phyloP scores from a whole-genome alignment of 2,888 invertebrate species.

The Eumerus sabulonum region DNA sequence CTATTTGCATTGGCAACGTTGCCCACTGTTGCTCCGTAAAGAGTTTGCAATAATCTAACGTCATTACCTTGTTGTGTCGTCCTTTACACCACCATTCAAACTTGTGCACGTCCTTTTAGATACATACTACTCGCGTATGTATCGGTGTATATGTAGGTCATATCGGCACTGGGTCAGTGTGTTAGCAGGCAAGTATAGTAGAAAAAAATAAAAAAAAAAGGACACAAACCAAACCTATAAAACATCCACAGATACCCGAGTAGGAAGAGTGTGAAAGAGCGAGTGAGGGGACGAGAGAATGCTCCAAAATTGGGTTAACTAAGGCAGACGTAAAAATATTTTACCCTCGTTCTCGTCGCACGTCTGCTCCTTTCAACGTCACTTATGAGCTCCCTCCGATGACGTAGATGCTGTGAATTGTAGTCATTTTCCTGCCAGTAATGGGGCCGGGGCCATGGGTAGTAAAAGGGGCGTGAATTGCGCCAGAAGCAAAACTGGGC shows the following conservation, averaged over 20 bases:
- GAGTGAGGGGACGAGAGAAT: slow-evolving; percentile 58
- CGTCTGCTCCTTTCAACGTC: slow-evolving; percentile 40
- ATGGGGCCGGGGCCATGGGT: neutral
- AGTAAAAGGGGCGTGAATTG: slow-evolving; percentile 38
- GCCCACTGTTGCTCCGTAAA: slow-evolving; percentile 38
- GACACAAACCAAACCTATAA: slow-evolving; percentile 15
- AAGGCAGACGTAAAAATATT: slow-evolving; percentile 64
- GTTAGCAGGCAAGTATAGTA: slow-evolving; percentile 74
- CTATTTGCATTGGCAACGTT: slow-evolving; percentile 36
- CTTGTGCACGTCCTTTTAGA: slow-evolving; percentile 15
- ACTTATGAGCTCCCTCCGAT: slow-evolving; percentile 44
- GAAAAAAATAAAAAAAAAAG: slow-evolving; percentile 2
- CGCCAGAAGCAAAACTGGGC: slow-evolving; percentile 20
- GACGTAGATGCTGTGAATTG: slow-evolving; percentile 59
- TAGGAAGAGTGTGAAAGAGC: slow-evolving; percentile 5
- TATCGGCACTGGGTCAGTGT: slow-evolving; percentile 77
- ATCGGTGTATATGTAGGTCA: slow-evolving; percentile 65
- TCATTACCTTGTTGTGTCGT: slow-evolving; percentile 37
- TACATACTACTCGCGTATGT: slow-evolving; percentile 23
- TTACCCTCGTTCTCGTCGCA: slow-evolving; percentile 34
- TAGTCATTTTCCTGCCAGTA: slow-evolving; percentile 11
- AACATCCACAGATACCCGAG: slow-evolving; percentile 18
- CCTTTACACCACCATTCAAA: slow-evolving; percentile 38
- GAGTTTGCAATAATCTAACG: slow-evolving; percentile 48
- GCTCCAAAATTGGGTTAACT: slow-evolving; percentile 58